A percentile compares a stretch with the other conserved stretches of the same genome.
Evolutionary conservation across 1,140 invertebrate species (phyloP).

Genomic region (Sminthurides bifidus): DNA sequence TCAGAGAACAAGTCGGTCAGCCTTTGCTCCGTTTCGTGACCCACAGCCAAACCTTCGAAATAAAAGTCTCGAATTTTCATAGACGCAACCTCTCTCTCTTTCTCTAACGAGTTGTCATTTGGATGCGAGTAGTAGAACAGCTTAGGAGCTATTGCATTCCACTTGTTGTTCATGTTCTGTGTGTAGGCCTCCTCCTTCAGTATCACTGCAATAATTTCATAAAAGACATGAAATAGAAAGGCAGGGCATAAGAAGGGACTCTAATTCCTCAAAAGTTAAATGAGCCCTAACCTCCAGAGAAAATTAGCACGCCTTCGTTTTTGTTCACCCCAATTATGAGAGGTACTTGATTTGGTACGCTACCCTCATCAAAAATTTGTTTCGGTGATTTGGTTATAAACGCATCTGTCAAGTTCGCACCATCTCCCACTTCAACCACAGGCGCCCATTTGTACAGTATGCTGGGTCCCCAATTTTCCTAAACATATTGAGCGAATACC

Average conservation of each 20-base stretch:
- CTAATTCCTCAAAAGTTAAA: too few species aligned
- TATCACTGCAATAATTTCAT: not conserved
- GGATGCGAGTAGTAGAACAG: not conserved
- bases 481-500: not conserved
- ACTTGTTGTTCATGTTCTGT: not conserved
- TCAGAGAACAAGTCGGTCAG: slow-evolving; percentile 19
- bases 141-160: not conserved
- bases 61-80: slow-evolving; percentile 10
- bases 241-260: too few species aligned
- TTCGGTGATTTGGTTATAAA: not conserved
- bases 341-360: not conserved
- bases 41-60: slow-evolving; percentile 7
- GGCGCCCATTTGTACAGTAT: not conserved
- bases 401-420: not conserved
- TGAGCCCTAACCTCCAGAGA: not conserved
- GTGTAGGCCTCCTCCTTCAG: not conserved
- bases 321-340: not conserved
- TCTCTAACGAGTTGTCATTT: not conserved
- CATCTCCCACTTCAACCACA: not conserved
- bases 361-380: not conserved
- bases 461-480: not conserved
- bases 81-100: not conserved
- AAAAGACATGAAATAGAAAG: not conserved
- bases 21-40: slow-evolving; percentile 3
- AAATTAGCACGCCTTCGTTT: slow-evolving; percentile 2